Evolutionary conservation across 2,888 invertebrate genomes (phyloP), one percentile per base, ranked within the genome.

Genomic region (Xiphydria camelus): DNA sequence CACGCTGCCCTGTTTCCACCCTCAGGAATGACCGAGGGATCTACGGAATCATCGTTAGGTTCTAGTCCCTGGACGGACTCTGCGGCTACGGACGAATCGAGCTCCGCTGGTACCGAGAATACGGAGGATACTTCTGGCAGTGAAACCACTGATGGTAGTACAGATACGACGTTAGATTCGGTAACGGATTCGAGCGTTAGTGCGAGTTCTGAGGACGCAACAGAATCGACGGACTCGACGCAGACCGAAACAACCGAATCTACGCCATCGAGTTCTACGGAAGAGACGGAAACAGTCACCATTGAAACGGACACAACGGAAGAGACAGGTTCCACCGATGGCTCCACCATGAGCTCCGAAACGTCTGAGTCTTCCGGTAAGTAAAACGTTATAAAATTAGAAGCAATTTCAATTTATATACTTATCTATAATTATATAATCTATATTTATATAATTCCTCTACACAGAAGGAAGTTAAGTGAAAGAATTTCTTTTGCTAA

Each of bases 221-320:
- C 62, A 4, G 61, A 62, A 17, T 41, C 53, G 7, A 51, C 56
- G 2, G 53, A 53, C 31, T 51, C 59, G 20, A 51, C 55, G 2
- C 45, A 44, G 19, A 61, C 54, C 6, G 15, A 31, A 9, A 18
- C 34, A 2, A 62, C 50, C 10, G 49, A 51, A 43, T 18, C 32
- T n/a, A 49, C 47, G 7, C 43, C 47, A 14, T 33, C 44, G 2
- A 34, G 39, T 14, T 19, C 39, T 2, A 51, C 51, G 12, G 47
- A 44, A 9, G 29, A 18, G 4, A 38, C 48, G 26, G 45, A 35
- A 14, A 43, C 56, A 1, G 45, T 52, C 4, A 41, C 62, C 3
- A 57, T 59, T 5, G 60, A 60, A 22, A 49, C 48, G 22, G 21
- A 26, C 1, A 57, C 48, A 4, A 57, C 55, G 0, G 59, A 55